Evolutionary conservation across 2,888 invertebrate species (phyloP).

Genomic region (Acanthoscelides obtectus): DNA sequence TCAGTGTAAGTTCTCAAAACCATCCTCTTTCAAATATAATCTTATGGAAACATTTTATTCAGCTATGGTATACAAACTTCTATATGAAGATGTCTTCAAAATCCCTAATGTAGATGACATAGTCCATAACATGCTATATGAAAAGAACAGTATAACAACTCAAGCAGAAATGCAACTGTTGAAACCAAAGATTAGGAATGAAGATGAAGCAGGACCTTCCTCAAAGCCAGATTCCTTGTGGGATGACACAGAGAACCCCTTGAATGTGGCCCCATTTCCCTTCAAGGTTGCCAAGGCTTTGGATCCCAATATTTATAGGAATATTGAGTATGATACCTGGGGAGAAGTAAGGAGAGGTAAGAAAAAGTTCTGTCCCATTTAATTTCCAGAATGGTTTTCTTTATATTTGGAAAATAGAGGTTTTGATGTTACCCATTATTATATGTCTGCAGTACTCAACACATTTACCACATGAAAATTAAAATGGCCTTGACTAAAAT

Average conservation of each 20-base stretch:
- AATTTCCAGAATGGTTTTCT: too few species aligned
- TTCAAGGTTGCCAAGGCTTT: slow-evolving; percentile 91
- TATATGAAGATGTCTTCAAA: slow-evolving; percentile 79
- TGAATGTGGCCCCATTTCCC: slow-evolving; percentile 76
- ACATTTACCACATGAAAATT: too few species aligned
- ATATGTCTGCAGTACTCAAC: too few species aligned
- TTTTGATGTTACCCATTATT: too few species aligned
- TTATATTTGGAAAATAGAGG: too few species aligned
- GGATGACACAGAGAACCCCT: background rate
- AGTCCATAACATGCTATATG: slow-evolving; percentile 44
- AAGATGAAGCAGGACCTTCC: background rate
- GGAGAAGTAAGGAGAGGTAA: slow-evolving; percentile 75
- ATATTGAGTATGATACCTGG: slow-evolving; percentile 92
- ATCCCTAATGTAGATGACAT: slow-evolving; percentile 59
- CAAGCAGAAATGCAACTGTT: slow-evolving; percentile 16
- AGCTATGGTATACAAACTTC: slow-evolving; percentile 80
- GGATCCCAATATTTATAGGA: slow-evolving; percentile 83
- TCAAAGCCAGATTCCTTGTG: background rate
- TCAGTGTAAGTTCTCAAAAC: slow-evolving; percentile 67
- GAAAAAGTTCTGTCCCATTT: too few species aligned
- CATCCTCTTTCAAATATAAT: background rate
- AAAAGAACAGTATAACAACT: slow-evolving; percentile 32
- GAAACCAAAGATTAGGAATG: background rate
- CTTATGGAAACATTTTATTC: slow-evolving; percentile 20
- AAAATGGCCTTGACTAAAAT: too few species aligned